Evolutionary conservation across 1,140 invertebrate genomes (phyloP).

Genomic region (Lepidurus arcticus): DNA sequence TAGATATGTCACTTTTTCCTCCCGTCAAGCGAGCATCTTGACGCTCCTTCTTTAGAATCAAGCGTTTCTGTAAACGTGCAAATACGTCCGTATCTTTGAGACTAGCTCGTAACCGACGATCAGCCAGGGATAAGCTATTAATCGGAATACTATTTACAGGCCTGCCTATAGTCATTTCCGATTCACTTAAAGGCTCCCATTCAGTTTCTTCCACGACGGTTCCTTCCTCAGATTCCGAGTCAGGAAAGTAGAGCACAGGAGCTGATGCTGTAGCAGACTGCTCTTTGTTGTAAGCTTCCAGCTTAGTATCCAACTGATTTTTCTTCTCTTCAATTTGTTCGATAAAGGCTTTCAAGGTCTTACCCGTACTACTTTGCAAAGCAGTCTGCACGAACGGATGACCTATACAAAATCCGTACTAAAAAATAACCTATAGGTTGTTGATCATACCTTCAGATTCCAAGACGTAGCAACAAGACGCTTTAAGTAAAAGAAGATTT

Average conservation of each 20-base stretch:
- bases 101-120: background rate
- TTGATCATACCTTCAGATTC: conserved; percentile 3
- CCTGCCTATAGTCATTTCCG: background rate
- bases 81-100: conserved; percentile 4
- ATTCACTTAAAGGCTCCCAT: background rate
- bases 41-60: background rate
- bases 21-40: background rate
- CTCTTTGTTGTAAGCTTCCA: background rate
- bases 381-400: background rate
- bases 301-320: background rate
- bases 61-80: background rate
- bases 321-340: background rate
- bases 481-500: conserved; percentile 3
- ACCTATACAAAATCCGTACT: background rate
- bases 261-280: background rate
- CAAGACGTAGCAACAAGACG: conserved; percentile 1
- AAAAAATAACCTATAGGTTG: background rate
- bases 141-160: background rate
- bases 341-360: background rate
- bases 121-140: background rate
- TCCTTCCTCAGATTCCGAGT: background rate
- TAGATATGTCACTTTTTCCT: background rate
- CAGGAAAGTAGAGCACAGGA: background rate
- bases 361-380: background rate
- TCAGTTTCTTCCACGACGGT: background rate